Evolutionary conservation across 2,797 vertebrate species (phyloP), one percentile per base, ranked within the genome.

Genomic region (Bradypodion ventrale): DNA sequence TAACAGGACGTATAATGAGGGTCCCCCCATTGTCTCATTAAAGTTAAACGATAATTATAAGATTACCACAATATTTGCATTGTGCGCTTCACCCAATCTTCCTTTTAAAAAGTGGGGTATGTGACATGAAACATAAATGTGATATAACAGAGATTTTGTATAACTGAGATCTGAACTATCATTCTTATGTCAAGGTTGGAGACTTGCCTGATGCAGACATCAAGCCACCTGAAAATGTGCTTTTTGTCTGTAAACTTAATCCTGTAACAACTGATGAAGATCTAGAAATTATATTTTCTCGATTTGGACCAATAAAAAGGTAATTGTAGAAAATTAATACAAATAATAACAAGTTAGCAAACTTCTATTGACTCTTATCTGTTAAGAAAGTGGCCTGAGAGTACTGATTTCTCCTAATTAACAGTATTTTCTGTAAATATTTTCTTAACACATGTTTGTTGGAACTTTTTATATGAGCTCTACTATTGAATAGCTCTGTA

Each of bases 221-320:
- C 69, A 98, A 94, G 87, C 98, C 98, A 86, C 98, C 98, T 65
- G 99, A 99, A 94, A 98, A 99, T 3, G 98, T 99, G 21, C 93
- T 99, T 7, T 99, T 99, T 95, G 98, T 99, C n/a, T 98, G 98
- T 93, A 99, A 99, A 91, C 95, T 99, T 82, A 99, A 99, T 95
- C 98, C 98, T 1, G 98, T 99, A 82, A 99, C 98, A 90, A 99
- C 97, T 32, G 98, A 99, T 83, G 98, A 99, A 90, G 99, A 99
- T 90, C 95, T 99, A 85, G 98, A 99, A 89, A 98, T 99, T 88
- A 99, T 99, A 95, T 99, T 99, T 90, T 99, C 98, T 83, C 97
- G 98, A 86, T 99, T 99, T 89, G 98, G 98, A 52, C 19, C 94
- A 83, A 98, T 99, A 90, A 97, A 97, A 95, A 98, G 97, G 98